Evolutionary conservation across 2,888 invertebrate species (phyloP), one percentile per base, ranked within the genome.

Genomic region (Oxytorus armatus): DNA sequence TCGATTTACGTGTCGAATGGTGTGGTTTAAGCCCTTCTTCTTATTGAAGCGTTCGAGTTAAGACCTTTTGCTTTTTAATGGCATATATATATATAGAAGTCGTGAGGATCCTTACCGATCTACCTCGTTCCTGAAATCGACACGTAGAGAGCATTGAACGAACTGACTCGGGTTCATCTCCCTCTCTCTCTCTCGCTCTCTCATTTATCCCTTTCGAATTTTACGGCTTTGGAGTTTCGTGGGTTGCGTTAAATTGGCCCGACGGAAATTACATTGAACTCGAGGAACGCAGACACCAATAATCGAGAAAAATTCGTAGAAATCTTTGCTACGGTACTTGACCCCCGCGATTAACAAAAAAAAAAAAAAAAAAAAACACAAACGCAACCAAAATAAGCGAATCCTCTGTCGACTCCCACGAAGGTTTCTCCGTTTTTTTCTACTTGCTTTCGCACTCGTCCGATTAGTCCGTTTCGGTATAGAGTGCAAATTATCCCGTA

Each of bases 161-260:
- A 69, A 36, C 44, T 39, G 70, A 42, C 61, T 51, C 25, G 14
- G 49, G 25, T 59, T 49, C 16, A 16, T 49, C 72, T 8, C n/a
- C 39, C 18, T 25, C 33, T 44, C 23, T 7, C 33, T 14, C n/a
- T n/a, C n/a, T n/a, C n/a, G n/a, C n/a, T n/a, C n/a, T n/a, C n/a
- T 29, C 0, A 16, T 25, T 55, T 68, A 55, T 69, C 16, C 18
- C 57, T 70, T 29, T 66, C 51, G 70, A 76, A 65, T 66, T 79
- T 69, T 76, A 76, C 79, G 65, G 76, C 66, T 72, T 44, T 39
- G 21, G 55, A 39, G 65, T 79, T 76, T 72, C 76, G 76, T 79
- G 76, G 79, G 42, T 36, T 51, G 76, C 70, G 76, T 76, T 61
- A 76, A 79, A 79, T 76, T 79, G 70, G n/a, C 51, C 29, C 53